Base-by-base conservation (phyloP, 1,140 invertebrate species). In the Ectropis grisescens region DNA sequence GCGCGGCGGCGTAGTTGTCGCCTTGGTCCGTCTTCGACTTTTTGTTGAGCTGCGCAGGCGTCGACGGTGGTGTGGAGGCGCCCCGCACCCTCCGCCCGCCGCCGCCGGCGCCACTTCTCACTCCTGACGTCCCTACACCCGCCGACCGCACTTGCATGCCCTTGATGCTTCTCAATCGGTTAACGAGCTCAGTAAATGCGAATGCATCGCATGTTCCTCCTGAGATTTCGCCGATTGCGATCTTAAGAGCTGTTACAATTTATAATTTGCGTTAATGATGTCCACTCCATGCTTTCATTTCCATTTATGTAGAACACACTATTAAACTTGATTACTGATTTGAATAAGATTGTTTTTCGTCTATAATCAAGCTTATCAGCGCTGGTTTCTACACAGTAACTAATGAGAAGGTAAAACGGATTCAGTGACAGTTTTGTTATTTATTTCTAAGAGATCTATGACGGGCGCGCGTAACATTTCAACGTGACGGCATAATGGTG, bases 1-100 rank as follows among this genome's bases (percentile, higher is more conserved):
- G 64, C 66, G 65, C 69, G 60, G 42, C 64, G 58, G 57, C 55
- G 60, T 54, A 60, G 62, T 66, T 79, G 72, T 78, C 68, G 67
- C 65, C 52, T 69, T 66, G 60, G 64, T 70, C 52, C 55, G 58
- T 74, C 67, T 68, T 71, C 59, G 61, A 75, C 68, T 80, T 79
- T 80, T 80, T 80, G 71, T 61, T 50, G 42, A 41, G 54, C 58
- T 47, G 67, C 60, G 69, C 75, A 58, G 60, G 62, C 61, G 69
- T 68, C 54, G 57, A 58, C 50, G 51, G 51, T 51, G 52, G 40
- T 32, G 47, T 47, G 42, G 47, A 55, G 54, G 56, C 49, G 50
- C 53, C 60, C 32, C 28, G 16, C 16, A 15, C 27, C 36, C 28
- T 30, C 24, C 10, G 24, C 10, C 24, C 24, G 4, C 24, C 24